Percentiles rank a stretch among this genome's conserved stretches.
phyloP scores from a whole-genome alignment of 2,113 vertebrate genomes.

The Laticauda laticaudata region DNA sequence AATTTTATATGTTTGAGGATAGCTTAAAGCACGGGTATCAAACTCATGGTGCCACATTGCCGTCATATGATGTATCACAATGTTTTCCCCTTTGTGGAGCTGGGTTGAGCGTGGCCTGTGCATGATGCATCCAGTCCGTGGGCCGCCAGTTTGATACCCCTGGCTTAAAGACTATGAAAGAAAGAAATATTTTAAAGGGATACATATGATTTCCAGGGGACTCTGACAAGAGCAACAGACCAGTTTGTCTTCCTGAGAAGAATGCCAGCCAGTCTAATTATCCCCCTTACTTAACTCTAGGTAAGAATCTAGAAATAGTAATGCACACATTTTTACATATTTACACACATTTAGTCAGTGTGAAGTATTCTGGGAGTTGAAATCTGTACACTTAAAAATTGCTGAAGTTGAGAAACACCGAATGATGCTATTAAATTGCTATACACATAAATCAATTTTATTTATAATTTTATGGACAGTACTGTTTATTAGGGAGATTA shows the following conservation, averaged over 20 bases:
- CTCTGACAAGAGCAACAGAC: neutral
- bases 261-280: neutral
- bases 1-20: neutral
- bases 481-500: neutral
- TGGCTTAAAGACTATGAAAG: neutral
- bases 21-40: neutral
- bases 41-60: no score
- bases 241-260: neutral
- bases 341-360: neutral
- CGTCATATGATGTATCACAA: no score
- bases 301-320: neutral
- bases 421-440: neutral
- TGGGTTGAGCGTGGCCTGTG: no score
- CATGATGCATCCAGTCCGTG: no score
- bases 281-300: neutral
- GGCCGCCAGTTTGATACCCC: no score
- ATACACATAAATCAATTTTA: neutral
- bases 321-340: neutral
- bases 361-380: neutral
- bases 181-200: neutral
- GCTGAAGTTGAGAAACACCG: neutral
- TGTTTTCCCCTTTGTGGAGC: no score
- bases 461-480: neutral
- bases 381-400: neutral
- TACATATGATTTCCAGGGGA: neutral